These are phyloP conservation scores for Pagrus major DNA, from an alignment of 2,113 vertebrate genomes.

Conservation along the genomic window DNA sequence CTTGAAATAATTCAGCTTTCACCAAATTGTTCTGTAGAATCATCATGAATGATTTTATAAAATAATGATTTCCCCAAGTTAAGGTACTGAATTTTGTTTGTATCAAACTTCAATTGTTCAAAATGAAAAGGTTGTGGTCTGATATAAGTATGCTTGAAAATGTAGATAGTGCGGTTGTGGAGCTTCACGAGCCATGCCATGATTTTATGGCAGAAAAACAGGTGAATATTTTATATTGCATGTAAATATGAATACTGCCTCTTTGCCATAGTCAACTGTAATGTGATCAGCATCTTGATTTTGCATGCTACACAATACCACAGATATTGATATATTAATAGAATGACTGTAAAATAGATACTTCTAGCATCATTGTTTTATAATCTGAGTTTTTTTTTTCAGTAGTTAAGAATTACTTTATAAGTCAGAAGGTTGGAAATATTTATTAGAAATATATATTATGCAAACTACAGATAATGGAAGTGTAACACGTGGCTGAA, in stretches of 20 bases:
- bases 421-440: conserved; percentile 71
- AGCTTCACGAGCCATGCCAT: conserved; percentile 4
- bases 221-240: conserved; percentile 2
- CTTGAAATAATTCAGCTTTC: background rate
- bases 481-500: conserved; percentile 90
- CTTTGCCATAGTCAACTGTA: conserved; percentile 77
- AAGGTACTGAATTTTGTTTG: background rate
- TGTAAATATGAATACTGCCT: conserved; percentile 87
- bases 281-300: conserved; percentile 81
- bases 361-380: conserved; percentile 57
- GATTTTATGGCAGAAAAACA: conserved; percentile 5
- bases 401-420: conserved; percentile 48
- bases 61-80: background rate
- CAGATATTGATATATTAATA: conserved; percentile 62
- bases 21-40: background rate
- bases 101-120: conserved; percentile 1
- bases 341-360: conserved; percentile 63
- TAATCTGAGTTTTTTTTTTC: conserved; percentile 56
- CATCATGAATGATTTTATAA: background rate
- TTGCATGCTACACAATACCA: conserved; percentile 83
- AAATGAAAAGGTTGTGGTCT: background rate
- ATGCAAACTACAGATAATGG: conserved; percentile 78
- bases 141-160: conserved; percentile 7
- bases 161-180: background rate
- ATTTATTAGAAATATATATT: conserved; percentile 81